phyloP scores from a whole-genome alignment of 2,113 vertebrate genomes.

The Rhynchopsitta pachyrhyncha region DNA sequence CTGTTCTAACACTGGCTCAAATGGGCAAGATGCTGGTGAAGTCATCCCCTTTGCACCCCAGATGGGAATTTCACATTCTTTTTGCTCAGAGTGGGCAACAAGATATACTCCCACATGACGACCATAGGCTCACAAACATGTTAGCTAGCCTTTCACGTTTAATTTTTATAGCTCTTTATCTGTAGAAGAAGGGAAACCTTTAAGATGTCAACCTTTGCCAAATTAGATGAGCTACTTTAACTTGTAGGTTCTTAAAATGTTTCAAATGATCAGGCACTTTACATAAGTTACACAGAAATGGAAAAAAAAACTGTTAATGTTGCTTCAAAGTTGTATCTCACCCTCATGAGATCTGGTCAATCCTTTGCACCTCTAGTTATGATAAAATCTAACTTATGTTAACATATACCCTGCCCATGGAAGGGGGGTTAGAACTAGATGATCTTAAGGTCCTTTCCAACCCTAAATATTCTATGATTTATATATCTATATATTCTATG shows the following conservation, averaged over 20 bases:
- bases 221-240: background rate
- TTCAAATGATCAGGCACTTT: background rate
- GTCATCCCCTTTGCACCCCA: background rate
- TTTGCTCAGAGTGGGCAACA: background rate
- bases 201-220: background rate
- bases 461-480: background rate
- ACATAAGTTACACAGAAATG: background rate
- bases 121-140: background rate
- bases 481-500: background rate
- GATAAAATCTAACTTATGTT: background rate
- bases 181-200: background rate
- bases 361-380: background rate
- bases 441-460: background rate
- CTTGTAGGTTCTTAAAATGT: background rate
- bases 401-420: background rate
- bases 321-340: background rate
- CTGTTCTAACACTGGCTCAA: background rate
- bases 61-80: background rate
- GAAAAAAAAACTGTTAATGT: background rate
- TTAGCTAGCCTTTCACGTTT: background rate
- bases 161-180: background rate
- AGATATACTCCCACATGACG: background rate
- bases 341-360: background rate
- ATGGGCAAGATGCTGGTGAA: background rate
- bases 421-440: background rate